phyloP scores from a whole-genome alignment of 1,140 invertebrate species.

The Scaptomyza graminum region DNA sequence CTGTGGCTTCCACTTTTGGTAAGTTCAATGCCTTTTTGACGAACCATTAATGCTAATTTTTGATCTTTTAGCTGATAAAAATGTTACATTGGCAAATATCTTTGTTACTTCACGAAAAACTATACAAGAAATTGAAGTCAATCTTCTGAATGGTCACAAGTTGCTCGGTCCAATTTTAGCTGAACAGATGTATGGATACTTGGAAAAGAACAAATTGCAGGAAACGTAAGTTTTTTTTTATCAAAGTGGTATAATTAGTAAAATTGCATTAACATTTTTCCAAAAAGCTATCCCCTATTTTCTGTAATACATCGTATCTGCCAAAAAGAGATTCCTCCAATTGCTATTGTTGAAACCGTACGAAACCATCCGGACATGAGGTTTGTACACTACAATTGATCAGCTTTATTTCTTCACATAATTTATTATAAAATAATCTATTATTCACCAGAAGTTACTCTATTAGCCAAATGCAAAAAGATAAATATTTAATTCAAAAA shows the following conservation, averaged over 20 bases:
- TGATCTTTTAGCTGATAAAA: conserved; percentile 89
- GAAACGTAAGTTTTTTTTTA: conserved; percentile 86
- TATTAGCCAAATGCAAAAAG: conserved; percentile 38
- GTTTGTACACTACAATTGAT: conserved; percentile 86
- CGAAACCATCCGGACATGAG: conserved; percentile 97
- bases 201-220: conserved; percentile 92
- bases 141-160: conserved; percentile 98
- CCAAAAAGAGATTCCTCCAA: conserved; percentile 89
- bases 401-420: no score
- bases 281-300: conserved; percentile 96
- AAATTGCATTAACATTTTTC: conserved; percentile 27
- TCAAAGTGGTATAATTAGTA: neutral
- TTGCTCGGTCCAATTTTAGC: conserved; percentile 98
- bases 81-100: conserved; percentile 96
- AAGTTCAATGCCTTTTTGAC: neutral
- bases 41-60: neutral
- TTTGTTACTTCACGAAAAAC: conserved; percentile 96
- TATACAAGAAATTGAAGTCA: conserved; percentile 94
- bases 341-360: conserved; percentile 93
- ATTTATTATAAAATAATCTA: neutral
- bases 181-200: conserved; percentile 95
- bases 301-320: conserved; percentile 97
- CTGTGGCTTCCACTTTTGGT: conserved; percentile 99
- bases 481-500: conserved; percentile 8
- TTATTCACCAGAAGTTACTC: conserved; percentile 35